Evolutionary conservation across 2,113 vertebrate species (phyloP), one percentile per base, ranked within the genome.

Genomic region (Ia io): DNA sequence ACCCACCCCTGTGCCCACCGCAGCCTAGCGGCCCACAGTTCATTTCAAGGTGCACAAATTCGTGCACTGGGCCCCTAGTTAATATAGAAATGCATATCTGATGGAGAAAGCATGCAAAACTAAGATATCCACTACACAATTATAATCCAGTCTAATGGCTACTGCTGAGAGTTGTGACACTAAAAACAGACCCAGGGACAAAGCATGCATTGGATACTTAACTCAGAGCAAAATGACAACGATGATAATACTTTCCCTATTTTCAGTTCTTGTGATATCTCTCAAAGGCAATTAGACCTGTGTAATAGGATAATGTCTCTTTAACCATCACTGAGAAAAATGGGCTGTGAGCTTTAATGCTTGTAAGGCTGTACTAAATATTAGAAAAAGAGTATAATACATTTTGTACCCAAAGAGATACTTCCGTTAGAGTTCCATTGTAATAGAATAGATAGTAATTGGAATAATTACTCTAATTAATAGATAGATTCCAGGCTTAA

Each of bases 61-160:
- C 17, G 6, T 56, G 18, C 18, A 56, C 53, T 56, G 53, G 4
- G 20, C 9, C 23, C 25, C 59, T 4, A 61, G 59, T 63, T 92
- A 90, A 85, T 28, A 83, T 25, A 91, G 9, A 67, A 84, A 69
- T 40, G 18, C 92, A 78, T 78, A 18, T 90, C 73, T 87, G 70
- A 53, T 95, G 23, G 17, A 84, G 91, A 96, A 95, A 1, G 16
- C 14, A 94, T 61, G 3, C 25, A 97, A 56, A 96, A 86, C 69
- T 95, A 96, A 97, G 30, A 90, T 42, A 69, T 22, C 3, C 11
- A 35, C 37, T 51, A 37, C 5, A 63, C 37, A 87, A 53, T 40
- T 16, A 28, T 17, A 91, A 83, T 70, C 2, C 74, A 16, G 80
- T 71, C 23, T 95, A 77, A 94, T 88, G 74, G 20, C 18, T 91